These are phyloP conservation scores for Batillaria attramentaria DNA, from an alignment of 1,140 invertebrate genomes.

Conservation along the genomic window DNA sequence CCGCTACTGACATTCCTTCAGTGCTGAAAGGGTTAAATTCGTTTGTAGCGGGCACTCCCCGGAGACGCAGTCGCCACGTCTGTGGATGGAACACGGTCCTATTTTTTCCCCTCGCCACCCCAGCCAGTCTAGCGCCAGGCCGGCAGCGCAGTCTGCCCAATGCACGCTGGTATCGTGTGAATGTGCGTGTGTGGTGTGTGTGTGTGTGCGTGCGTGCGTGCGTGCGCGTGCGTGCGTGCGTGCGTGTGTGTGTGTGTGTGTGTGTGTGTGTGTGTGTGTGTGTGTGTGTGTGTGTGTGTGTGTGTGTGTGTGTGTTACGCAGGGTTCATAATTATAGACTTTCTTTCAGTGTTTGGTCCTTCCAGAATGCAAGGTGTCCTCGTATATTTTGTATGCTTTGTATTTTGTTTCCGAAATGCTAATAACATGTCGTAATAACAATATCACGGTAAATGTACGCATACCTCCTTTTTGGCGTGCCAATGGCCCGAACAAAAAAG, in stretches of 20 bases:
- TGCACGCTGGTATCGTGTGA: not conserved
- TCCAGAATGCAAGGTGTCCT: not conserved
- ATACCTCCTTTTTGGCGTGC: not conserved
- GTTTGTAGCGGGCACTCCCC: no score
- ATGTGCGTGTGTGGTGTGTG: not conserved
- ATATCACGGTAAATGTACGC: not conserved
- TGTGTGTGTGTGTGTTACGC: not conserved
- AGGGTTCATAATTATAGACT: not conserved
- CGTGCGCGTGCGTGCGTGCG: not conserved
- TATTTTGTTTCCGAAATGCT: not conserved
- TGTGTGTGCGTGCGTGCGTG: not conserved
- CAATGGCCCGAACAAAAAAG: not conserved
- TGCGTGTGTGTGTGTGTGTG: not conserved
- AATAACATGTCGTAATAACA: not conserved
- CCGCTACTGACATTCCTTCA: not conserved
- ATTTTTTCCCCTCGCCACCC: not conserved
- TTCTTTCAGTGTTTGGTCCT: not conserved
- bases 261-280: not conserved
- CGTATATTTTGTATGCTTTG: not conserved
- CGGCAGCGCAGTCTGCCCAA: not conserved
- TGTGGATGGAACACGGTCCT: not conserved
- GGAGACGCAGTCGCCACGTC: not conserved
- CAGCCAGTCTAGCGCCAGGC: not conserved
- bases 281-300: not conserved
- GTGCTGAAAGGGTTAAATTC: no score